Conservation (phyloP, 2,113 vertebrate species). For the Nycticryphes semicollaris region DNA sequence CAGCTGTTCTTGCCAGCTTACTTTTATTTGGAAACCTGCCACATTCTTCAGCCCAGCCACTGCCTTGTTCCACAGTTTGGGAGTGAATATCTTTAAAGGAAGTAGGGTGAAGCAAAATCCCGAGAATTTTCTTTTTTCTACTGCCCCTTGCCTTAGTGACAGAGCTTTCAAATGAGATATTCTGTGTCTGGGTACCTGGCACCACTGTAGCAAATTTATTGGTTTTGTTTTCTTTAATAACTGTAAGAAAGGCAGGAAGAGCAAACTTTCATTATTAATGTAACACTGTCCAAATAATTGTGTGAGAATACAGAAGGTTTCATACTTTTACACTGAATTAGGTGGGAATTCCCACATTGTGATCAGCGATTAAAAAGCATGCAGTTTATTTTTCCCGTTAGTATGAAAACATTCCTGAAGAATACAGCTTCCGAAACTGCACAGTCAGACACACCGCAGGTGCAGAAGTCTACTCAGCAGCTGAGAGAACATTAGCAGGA, state of each 20-base stretch:
- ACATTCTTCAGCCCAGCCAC: not conserved
- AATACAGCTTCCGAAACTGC: not conserved
- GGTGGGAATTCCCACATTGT: not conserved
- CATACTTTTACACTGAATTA: not conserved
- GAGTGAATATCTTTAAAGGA: not conserved
- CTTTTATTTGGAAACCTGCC: not conserved
- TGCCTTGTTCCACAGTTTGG: not conserved
- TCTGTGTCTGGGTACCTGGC: not conserved
- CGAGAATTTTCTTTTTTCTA: not conserved
- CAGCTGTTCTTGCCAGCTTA: not conserved
- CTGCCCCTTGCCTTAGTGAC: not conserved
- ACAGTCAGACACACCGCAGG: not conserved
- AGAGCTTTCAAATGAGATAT: not conserved
- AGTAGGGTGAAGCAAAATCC: not conserved
- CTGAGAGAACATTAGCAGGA: not conserved
- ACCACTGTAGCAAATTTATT: not conserved
- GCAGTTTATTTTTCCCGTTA: not conserved
- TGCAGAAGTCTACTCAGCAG: not conserved
- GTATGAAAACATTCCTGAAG: not conserved
- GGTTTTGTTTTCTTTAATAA: not conserved
- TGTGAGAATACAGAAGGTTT: not conserved
- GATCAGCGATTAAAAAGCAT: not conserved
- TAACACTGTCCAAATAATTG: not conserved
- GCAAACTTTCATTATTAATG: not conserved
- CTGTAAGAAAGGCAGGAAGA: not conserved